Conservation (phyloP, 1,140 invertebrate species). For the Pissodes strobi region DNA sequence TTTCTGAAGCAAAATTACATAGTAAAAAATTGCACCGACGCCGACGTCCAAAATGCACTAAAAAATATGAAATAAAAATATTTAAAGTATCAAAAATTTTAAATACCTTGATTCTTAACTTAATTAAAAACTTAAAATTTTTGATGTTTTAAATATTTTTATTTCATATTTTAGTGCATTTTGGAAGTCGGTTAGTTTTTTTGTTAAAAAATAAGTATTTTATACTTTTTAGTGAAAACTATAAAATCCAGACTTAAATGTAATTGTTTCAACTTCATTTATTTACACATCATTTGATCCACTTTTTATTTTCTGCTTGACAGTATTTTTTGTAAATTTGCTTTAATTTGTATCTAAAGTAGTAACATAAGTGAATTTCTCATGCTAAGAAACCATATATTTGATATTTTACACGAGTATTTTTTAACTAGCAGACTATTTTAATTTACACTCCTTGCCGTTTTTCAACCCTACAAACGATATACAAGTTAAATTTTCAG, state of each 20-base stretch:
- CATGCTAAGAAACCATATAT: not conserved
- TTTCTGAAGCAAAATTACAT: conserved; percentile 4
- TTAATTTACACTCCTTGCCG: not conserved
- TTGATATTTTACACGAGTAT: not conserved
- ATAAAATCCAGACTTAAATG: not conserved
- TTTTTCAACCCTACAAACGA: not conserved
- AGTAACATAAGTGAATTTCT: not conserved
- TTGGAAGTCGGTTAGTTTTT: not conserved
- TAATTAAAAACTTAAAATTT: not conserved
- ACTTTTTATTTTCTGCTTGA: not conserved
- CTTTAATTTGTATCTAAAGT: not conserved
- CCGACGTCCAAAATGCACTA: too few species aligned
- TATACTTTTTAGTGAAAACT: not conserved
- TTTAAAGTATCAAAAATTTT: not conserved
- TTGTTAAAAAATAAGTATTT: not conserved
- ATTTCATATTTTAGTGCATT: not conserved
- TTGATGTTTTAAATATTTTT: not conserved
- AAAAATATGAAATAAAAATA: not conserved
- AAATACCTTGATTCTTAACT: not conserved
- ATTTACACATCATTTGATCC: not conserved
- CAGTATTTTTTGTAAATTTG: not conserved
- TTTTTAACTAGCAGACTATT: not conserved
- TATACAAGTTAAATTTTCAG: not conserved
- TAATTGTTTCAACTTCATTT: not conserved
- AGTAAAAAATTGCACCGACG: too few species aligned